Evolutionary conservation across 2,113 vertebrate species (phyloP), one percentile per base, ranked within the genome.

Genomic region (Lophius piscatorius): DNA sequence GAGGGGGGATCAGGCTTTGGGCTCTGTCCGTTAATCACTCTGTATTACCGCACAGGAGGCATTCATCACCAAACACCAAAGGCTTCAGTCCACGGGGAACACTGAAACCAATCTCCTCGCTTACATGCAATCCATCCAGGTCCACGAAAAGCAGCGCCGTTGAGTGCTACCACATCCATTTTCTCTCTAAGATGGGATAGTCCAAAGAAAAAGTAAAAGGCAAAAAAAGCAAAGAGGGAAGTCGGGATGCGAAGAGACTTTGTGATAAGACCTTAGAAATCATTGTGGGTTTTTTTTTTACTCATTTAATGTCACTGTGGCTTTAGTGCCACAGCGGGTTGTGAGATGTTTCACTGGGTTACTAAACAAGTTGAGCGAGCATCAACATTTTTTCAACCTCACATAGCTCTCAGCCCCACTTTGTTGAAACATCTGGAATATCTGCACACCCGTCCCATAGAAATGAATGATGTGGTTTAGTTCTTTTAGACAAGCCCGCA

Each of bases 21-120:
- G 84, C 82, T 73, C 66, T 84, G 82, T 89, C 86, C 85, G 85
- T 90, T 89, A 90, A 89, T 90, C 89, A 88, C 81, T 74, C 78
- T 68, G 78, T 76, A 87, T 88, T 89, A 89, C 81, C 84, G 80
- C 87, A 89, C 88, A 86, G 85, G 73, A 76, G 83, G 80, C 84
- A 91, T 89, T 89, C 85, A 87, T 91, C 89, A 91, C 82, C 84
- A 79, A 83, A 85, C 82, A 87, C 87, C 84, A 87, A 89, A 89
- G 85, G 84, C 84, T 81, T 77, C 58, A 60, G 85, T 84, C 86
- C 72, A 71, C 33, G 49, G 81, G 82, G 82, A 87, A 84, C 81
- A 80, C 76, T 86, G 84, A 83, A 89, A 87, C 78, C 78, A 86
- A 82, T 86, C 82, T 84, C 73, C 40, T 55, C 35, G 76, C 83